Base-by-base conservation (phyloP, 1,140 invertebrate genomes). In the Orchesella cincta region DNA sequence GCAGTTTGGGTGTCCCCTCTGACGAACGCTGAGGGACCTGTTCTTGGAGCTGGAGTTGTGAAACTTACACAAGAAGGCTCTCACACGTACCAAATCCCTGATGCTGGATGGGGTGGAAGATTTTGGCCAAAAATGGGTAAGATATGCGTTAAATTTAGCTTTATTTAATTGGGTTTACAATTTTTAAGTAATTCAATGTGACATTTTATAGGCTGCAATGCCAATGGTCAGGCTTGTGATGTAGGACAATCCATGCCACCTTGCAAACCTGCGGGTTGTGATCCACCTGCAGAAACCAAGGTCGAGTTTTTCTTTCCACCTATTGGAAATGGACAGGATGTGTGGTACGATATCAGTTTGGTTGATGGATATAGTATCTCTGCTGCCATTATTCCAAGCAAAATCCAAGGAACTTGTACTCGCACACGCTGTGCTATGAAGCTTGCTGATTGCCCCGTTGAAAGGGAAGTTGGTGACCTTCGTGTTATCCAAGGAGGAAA, bases 61-160 rank as follows among this genome's bases (percentile, higher is more conserved):
- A 18, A 70, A 31, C 51, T 81, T 18, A 34, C 31, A 3, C 54
- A 74, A n/a, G 78, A 76, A 0, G 73, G 16, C 5, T 3, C 12
- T 3, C 35, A 73, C 73, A 75, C 72, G 29, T 81, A 81, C 75
- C 0, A 75, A 5, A 82, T 80, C 51, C 75, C 78, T 14, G 74
- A 79, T 71, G 35, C 28, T 18, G 79, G 79, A 54, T 82, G 81
- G 81, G 81, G 79, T 23, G 81, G 81, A 71, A 34, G 81, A 2
- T 82, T 82, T 64, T 82, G 81, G 81, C 81, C 81, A 16, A 82
- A 81, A 35, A 70, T 52, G 26, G 80, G 80, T n/a, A n/a, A n/a
- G n/a, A n/a, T n/a, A n/a, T n/a, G n/a, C n/a, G n/a, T n/a, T n/a
- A n/a, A n/a, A n/a, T n/a, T n/a, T n/a, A n/a, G n/a, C n/a, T n/a